Percentiles rank a stretch among this genome's conserved stretches.
phyloP scores from a whole-genome alignment of 2,113 vertebrate species.

The Rhombomys opimus region DNA sequence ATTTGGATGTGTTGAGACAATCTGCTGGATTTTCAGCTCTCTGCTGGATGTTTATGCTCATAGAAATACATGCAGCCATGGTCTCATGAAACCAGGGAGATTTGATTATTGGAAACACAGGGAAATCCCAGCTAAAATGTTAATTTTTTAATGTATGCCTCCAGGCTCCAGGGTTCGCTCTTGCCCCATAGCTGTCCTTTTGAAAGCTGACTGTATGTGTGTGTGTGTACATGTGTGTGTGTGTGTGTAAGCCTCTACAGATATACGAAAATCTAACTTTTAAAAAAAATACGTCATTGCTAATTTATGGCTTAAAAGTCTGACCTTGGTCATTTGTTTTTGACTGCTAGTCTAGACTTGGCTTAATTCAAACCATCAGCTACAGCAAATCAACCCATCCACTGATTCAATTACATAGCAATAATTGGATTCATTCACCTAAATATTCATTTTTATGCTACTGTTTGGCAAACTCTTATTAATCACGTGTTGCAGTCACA shows the following conservation, averaged over 20 bases:
- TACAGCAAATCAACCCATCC: background rate
- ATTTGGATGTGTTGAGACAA: background rate
- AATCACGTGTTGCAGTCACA: background rate
- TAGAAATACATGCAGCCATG: background rate
- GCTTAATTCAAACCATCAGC: background rate
- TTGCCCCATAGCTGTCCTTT: background rate
- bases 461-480: background rate
- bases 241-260: background rate
- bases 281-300: background rate
- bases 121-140: background rate
- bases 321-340: slow-evolving; percentile 14
- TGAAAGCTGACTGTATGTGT: background rate
- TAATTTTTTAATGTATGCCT: slow-evolving; percentile 23
- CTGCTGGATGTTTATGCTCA: slow-evolving; percentile 27
- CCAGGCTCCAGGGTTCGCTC: slow-evolving; percentile 26
- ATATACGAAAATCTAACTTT: background rate
- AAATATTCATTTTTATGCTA: slow-evolving; percentile 32
- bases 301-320: slow-evolving; percentile 21
- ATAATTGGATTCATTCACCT: slow-evolving; percentile 29
- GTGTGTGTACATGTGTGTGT: background rate
- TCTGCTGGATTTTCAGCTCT: background rate
- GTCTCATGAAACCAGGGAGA: background rate
- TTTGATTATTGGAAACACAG: background rate
- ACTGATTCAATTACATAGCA: background rate
- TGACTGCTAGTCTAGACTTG: background rate